Base-by-base conservation (phyloP, 2,888 invertebrate genomes). In the Trichopria drosophilae region DNA sequence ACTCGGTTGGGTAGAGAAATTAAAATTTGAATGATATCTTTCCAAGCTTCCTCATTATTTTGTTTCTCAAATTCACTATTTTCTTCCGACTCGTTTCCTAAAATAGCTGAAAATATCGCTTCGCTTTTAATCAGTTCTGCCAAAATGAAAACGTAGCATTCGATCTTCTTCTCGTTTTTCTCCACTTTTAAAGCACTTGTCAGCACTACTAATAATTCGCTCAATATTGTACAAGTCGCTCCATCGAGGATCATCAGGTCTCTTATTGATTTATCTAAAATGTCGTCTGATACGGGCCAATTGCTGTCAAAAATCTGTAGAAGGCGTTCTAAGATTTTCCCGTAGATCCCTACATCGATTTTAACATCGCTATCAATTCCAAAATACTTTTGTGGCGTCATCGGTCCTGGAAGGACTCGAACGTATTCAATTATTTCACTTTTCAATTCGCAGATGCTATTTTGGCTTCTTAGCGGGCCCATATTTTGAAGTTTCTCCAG, bases 1-100 rank as follows among this genome's bases (percentile, higher is more conserved):
- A 90, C 76, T 58, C 85, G 77, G 62, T 79, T 83, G 0, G 91
- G 90, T 41, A 91, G 62, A 2, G 87, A 85, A 6, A 83, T 75
- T 42, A 90, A 62, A 36, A 82, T 62, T 65, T 86, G 86, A 0
- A 86, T 77, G 16, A 80, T 81, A 24, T 76, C 77, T 51, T 80
- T 78, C 79, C 82, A 82, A 19, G 59, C 63, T 28, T 70, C 63
- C 10, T 71, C 57, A 4, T 57, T 60, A 37, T 67, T 64, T 62
- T 44, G 55, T 56, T 66, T 49, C 51, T 67, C 46, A 10, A 66
- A 48, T 5, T 54, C 42, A 10, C 52, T 32, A 1, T 58, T 54
- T 1, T 69, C 65, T 1, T 62, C 53, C 1, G 50, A 39, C 57
- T 48, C 19, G 12, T 28, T 10, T n/a, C 5, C 37, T 1, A 81